Base-by-base conservation (phyloP, 1,140 invertebrate genomes). In the Mizuhopecten yessoensis region DNA sequence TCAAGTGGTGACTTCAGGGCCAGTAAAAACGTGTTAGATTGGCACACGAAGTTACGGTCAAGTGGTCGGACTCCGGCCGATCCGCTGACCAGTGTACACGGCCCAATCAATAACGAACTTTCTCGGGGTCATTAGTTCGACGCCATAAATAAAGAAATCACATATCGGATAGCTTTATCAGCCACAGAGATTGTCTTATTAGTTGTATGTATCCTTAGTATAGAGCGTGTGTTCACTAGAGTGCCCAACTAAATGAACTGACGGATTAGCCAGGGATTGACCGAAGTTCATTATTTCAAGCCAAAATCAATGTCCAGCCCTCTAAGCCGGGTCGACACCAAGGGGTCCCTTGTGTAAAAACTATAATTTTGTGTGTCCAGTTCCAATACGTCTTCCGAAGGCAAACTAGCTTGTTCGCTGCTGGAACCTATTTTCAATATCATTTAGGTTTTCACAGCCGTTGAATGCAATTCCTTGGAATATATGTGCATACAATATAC, bases 101-200 rank as follows among this genome's bases (percentile, higher is more conserved):
- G 57, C 57, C 57, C 57, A 75, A 75, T 75, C 57, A 75, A 75
- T 75, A 75, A 75, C 57, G 57, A 75, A 75, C 57, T 75, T 75
- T 75, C 57, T 75, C 57, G 57, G 57, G 57, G 57, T 75, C 57
- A 75, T 75, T 75, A 75, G 57, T 75, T 75, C 57, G 57, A 75
- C 57, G 57, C 57, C 57, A 75, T 75, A 75, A 75, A 75, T 75
- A 75, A 75, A 75, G 57, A 75, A 75, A 75, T 75, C 57, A 75
- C 57, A 75, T 75, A 75, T 75, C 57, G 57, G 23, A 75, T 75
- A 75, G 57, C 57, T 75, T 75, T 75, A 75, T 75, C 57, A 75
- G 57, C 57, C 57, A 17, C 5, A n/a, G 57, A 75, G 57, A 75
- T 75, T 75, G 57, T 75, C 57, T 75, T 75, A 75, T 75, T 75